Conservation (phyloP, 2,888 invertebrate genomes). For the Dascillus cervinus region DNA sequence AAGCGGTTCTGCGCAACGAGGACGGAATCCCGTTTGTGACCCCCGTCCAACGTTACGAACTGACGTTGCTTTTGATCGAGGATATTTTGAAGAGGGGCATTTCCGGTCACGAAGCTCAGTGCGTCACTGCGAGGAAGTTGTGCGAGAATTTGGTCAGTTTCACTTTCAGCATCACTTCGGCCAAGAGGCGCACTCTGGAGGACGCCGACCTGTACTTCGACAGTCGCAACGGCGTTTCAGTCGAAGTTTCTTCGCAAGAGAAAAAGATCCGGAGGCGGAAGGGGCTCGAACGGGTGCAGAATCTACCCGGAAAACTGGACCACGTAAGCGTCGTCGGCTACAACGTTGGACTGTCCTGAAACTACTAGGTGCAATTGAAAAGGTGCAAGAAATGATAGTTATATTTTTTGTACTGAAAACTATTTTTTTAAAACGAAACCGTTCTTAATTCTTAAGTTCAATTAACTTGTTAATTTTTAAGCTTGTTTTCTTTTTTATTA, state of each 20-base stretch:
- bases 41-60: slow-evolving; percentile 66
- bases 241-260: slow-evolving; percentile 54
- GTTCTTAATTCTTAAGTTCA: no score
- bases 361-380: no score
- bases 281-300: slow-evolving; percentile 61
- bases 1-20: slow-evolving; percentile 42
- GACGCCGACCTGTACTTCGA: slow-evolving; percentile 69
- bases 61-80: slow-evolving; percentile 66
- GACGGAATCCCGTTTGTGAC: slow-evolving; percentile 60
- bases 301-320: slow-evolving; percentile 79
- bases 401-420: no score
- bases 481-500: no score
- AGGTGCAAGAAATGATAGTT: no score
- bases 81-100: slow-evolving; percentile 58
- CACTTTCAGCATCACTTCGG: slow-evolving; percentile 69
- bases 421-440: no score
- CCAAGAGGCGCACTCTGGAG: slow-evolving; percentile 74
- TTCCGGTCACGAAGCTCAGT: slow-evolving; percentile 49
- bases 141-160: slow-evolving; percentile 71
- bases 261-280: slow-evolving; percentile 60
- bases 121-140: slow-evolving; percentile 54
- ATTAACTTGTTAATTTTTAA: no score
- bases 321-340: slow-evolving; percentile 81
- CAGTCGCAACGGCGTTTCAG: slow-evolving; percentile 47
- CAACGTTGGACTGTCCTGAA: no score